phyloP scores from a whole-genome alignment of 2,888 invertebrate genomes.

The Stomorhina lunata region DNA sequence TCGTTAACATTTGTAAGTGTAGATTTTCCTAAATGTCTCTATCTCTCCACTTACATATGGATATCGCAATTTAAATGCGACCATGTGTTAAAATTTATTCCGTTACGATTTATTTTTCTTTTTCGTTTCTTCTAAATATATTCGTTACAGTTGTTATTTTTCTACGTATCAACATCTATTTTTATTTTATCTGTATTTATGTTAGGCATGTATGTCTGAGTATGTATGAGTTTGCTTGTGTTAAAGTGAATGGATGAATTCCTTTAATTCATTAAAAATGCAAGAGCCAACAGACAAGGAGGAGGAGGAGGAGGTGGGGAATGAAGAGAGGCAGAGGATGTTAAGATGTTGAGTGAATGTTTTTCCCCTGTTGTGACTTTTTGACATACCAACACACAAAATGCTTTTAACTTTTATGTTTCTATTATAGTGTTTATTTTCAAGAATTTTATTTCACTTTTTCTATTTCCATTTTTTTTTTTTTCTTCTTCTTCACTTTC shows the following conservation, averaged over 20 bases:
- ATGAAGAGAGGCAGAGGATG: too few relatives aligned
- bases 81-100: slow-evolving; percentile 16
- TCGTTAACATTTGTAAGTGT: too few relatives aligned
- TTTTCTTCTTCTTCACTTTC: background rate
- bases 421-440: background rate
- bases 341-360: too few relatives aligned
- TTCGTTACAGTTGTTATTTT: background rate
- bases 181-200: too few relatives aligned
- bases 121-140: background rate
- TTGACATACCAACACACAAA: slow-evolving; percentile 14
- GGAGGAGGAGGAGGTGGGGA: background rate
- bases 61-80: background rate
- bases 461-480: background rate
- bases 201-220: background rate
- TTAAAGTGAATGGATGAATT: background rate
- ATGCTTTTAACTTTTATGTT: slow-evolving; percentile 36
- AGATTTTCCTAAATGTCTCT: too few relatives aligned
- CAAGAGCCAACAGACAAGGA: background rate
- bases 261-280: slow-evolving; percentile 23
- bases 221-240: background rate
- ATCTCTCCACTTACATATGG: too few relatives aligned
- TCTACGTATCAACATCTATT: too few relatives aligned
- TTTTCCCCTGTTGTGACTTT: slow-evolving; percentile 4
- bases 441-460: background rate
- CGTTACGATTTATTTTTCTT: background rate